These are phyloP conservation scores for Diadegma fenestrale DNA, from an alignment of 2,888 invertebrate genomes.

Conservation along the genomic window DNA sequence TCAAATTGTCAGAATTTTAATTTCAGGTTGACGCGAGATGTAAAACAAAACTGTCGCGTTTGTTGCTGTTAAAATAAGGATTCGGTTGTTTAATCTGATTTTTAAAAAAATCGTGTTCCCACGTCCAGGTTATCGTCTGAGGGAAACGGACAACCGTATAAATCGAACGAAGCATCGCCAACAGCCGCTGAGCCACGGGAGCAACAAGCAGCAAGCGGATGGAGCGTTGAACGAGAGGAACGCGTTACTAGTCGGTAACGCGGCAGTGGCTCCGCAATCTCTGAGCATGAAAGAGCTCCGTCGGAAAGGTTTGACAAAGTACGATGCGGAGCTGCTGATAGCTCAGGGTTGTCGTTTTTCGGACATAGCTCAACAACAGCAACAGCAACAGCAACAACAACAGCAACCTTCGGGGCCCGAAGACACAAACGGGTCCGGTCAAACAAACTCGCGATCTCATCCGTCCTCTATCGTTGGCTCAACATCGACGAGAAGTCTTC, in stretches of 20 bases:
- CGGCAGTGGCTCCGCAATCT: conserved; percentile 87
- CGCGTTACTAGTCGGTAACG: conserved; percentile 79
- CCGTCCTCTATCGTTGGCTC: conserved; percentile 75
- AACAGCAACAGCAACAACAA: conserved; percentile 62
- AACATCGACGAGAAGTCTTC: conserved; percentile 79
- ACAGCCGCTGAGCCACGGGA: conserved; percentile 76
- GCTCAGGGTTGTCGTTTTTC: conserved; percentile 92
- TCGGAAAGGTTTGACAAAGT: conserved; percentile 94
- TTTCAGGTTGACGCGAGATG: no score
- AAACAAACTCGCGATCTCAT: conserved; percentile 75
- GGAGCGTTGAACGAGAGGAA: conserved; percentile 81
- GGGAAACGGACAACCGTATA: conserved; percentile 97
- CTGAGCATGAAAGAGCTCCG: conserved; percentile 94
- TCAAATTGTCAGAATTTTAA: no score
- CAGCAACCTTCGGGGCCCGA: conserved; percentile 75
- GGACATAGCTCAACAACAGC: conserved; percentile 86
- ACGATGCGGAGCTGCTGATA: conserved; percentile 94
- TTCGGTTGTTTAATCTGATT: neutral
- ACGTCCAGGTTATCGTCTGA: conserved; percentile 91
- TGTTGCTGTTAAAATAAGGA: neutral
- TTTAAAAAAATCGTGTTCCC: conserved; percentile 1
- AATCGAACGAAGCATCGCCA: conserved; percentile 91
- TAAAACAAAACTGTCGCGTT: neutral
- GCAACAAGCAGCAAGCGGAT: conserved; percentile 80
- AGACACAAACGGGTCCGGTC: conserved; percentile 67